phyloP scores from a whole-genome alignment of 2,797 vertebrate species.

The Hypotaenidia okinawae region DNA sequence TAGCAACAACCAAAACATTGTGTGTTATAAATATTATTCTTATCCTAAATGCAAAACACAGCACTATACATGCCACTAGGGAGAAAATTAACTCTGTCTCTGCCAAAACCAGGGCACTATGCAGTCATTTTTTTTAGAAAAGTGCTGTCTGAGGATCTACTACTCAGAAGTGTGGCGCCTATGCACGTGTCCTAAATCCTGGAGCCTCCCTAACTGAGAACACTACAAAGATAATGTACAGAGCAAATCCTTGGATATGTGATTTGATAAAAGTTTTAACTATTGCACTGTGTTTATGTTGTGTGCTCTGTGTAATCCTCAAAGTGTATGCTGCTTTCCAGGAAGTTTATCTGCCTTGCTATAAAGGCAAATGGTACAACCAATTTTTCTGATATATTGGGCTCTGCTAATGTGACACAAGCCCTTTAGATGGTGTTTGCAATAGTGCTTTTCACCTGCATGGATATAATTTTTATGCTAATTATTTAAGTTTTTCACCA shows the following conservation, averaged over 20 bases:
- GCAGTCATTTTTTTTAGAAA: conserved; percentile 22
- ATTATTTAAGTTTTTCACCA: neutral
- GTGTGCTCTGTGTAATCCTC: neutral
- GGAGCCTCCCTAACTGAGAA: conserved; percentile 42
- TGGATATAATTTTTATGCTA: neutral
- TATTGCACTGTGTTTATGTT: neutral
- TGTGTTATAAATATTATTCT: too few relatives aligned
- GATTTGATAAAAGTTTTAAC: neutral
- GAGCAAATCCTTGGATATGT: neutral
- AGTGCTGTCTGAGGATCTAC: conserved; percentile 29
- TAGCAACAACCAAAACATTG: too few relatives aligned
- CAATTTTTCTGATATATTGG: neutral
- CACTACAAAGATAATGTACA: neutral
- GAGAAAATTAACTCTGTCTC: too few relatives aligned
- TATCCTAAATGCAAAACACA: too few relatives aligned
- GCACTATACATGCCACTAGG: too few relatives aligned
- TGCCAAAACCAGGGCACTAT: too few relatives aligned
- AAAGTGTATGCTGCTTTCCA: neutral
- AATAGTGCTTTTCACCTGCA: neutral
- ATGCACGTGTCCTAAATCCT: neutral
- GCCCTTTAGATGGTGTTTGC: neutral
- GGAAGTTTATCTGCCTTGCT: conserved; percentile 20
- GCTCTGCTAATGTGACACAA: conserved; percentile 34
- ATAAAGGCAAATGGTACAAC: neutral
- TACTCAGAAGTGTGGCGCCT: neutral